Conservation (phyloP, 2,113 vertebrate genomes). For the Atherinomorus stipes region DNA sequence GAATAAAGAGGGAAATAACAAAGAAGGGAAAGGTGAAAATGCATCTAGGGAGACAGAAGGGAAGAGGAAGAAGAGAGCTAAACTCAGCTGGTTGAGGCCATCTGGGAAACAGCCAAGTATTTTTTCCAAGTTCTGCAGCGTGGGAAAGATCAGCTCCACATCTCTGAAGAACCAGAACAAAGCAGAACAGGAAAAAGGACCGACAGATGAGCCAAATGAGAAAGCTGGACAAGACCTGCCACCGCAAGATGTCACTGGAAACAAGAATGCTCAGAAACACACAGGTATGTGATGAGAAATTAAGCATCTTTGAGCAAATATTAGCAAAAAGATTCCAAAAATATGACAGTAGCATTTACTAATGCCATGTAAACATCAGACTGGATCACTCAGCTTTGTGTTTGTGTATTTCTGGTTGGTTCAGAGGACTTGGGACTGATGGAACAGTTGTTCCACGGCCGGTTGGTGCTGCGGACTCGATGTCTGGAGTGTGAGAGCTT, state of each 20-base stretch:
- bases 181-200: slow-evolving; percentile 63
- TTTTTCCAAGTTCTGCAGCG: slow-evolving; percentile 94
- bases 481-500: slow-evolving; percentile 97
- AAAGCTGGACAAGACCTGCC: not conserved
- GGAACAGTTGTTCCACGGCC: slow-evolving; percentile 95
- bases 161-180: slow-evolving; percentile 79
- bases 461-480: slow-evolving; percentile 92
- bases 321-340: not conserved
- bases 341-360: not conserved
- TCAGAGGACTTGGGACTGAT: slow-evolving; percentile 89
- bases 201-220: slow-evolving; percentile 26
- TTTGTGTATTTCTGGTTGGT: not conserved
- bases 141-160: slow-evolving; percentile 87
- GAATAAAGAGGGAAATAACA: slow-evolving; percentile 13
- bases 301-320: not conserved
- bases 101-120: slow-evolving; percentile 94
- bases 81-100: slow-evolving; percentile 90
- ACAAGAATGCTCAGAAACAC: slow-evolving; percentile 17
- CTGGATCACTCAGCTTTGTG: not conserved
- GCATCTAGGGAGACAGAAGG: slow-evolving; percentile 71
- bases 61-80: slow-evolving; percentile 88
- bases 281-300: slow-evolving; percentile 52
- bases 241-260: not conserved
- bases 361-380: not conserved
- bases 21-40: slow-evolving; percentile 39